Conservation (phyloP, 64 coral and sea anemone species). For the Pachyseris speciosa region DNA sequence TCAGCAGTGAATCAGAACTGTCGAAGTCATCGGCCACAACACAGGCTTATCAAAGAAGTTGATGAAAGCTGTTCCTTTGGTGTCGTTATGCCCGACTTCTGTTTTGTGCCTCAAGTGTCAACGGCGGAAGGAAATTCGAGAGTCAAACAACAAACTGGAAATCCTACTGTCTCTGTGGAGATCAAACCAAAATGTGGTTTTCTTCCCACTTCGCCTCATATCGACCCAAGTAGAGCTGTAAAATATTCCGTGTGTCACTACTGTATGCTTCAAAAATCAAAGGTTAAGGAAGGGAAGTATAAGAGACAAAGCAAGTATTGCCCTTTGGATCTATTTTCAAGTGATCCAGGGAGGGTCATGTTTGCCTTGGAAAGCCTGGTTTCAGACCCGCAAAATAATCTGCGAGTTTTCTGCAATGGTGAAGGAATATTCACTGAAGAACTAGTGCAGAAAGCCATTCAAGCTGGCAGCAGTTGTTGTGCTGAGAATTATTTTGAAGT, state of each 20-base stretch:
- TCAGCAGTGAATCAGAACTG: constrained; percentile 57
- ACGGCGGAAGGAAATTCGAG: background rate
- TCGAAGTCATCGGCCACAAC: constrained; percentile 33
- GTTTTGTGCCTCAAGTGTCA: constrained; percentile 28
- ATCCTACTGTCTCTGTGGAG: constrained; percentile 84
- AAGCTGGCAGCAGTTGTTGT: background rate
- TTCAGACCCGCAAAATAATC: constrained; percentile 82
- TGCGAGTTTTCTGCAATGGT: constrained; percentile 86
- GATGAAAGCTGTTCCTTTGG: constrained; percentile 37
- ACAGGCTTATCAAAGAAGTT: constrained; percentile 71
- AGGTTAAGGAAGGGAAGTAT: constrained; percentile 84
- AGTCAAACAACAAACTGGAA: background rate
- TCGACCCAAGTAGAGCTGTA: constrained; percentile 15
- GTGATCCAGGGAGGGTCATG: constrained; percentile 56
- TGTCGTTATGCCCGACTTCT: constrained; percentile 86
- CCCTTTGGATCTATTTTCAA: constrained; percentile 83
- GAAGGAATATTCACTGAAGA: constrained; percentile 76
- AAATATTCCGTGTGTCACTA: constrained; percentile 73
- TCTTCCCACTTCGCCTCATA: constrained; percentile 69
- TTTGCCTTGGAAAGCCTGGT: constrained; percentile 76
- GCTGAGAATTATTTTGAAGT: constrained; percentile 43
- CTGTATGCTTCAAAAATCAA: constrained; percentile 83
- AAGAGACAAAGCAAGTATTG: constrained; percentile 79
- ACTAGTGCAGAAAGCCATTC: constrained; percentile 6
- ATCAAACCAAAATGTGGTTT: constrained; percentile 93